A percentile compares a stretch with the other conserved stretches of the same genome.
Conservation (phyloP, 2,797 vertebrate genomes). For the Kryptopterus vitreolus region DNA sequence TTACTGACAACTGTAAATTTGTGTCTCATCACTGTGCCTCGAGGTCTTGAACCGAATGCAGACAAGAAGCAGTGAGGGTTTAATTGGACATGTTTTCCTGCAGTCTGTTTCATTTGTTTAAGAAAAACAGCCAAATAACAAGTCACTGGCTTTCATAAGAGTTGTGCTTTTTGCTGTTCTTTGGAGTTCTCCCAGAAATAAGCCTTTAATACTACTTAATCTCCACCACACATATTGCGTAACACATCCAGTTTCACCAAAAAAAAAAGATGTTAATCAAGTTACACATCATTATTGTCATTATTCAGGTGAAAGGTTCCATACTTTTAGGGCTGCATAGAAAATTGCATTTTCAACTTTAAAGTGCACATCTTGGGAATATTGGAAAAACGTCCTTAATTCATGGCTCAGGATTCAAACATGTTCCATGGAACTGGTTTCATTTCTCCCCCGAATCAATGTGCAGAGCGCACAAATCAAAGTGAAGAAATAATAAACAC, state of each 20-base stretch:
- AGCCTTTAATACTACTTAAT: constrained; percentile 7
- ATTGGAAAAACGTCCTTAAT: not conserved
- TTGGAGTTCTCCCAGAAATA: not conserved
- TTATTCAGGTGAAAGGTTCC: not conserved
- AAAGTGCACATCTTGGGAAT: not conserved
- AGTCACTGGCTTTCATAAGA: not conserved
- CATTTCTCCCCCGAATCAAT: not conserved
- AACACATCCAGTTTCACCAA: not conserved
- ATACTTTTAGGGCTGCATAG: not conserved
- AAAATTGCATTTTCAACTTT: not conserved
- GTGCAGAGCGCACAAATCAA: constrained; percentile 80
- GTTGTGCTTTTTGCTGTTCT: not conserved
- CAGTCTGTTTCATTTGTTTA: constrained; percentile 34
- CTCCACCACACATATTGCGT: not conserved
- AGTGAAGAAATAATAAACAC: constrained; percentile 84
- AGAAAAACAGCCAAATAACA: constrained; percentile 14
- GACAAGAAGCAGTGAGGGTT: constrained; percentile 61
- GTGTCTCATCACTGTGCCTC: constrained; percentile 56
- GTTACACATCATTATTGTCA: constrained; percentile 5
- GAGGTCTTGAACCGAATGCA: constrained; percentile 36
- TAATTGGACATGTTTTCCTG: constrained; percentile 59
- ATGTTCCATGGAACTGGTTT: not conserved
- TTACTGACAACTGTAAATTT: constrained; percentile 68
- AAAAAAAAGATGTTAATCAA: not conserved
- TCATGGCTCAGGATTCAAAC: constrained; percentile 5